These are phyloP conservation scores for Psittacula derbiana DNA, from an alignment of 2,797 vertebrate genomes.

Conservation along the genomic window DNA sequence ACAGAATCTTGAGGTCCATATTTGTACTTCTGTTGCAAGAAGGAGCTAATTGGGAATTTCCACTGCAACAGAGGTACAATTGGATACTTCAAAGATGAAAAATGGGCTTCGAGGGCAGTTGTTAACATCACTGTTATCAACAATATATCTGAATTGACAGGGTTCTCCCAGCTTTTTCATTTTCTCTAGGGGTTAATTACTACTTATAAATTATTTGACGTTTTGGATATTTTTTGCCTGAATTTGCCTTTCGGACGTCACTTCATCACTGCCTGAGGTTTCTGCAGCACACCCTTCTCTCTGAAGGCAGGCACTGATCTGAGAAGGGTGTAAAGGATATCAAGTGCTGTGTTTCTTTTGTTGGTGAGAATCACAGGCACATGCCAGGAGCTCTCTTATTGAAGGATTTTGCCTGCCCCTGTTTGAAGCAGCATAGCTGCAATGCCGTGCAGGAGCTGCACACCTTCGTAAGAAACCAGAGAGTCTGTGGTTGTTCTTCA, in stretches of 20 bases:
- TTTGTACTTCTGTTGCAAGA: background rate
- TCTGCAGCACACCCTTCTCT: background rate
- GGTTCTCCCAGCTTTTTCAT: background rate
- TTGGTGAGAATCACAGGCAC: background rate
- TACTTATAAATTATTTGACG: background rate
- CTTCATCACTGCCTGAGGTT: background rate
- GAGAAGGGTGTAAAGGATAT: background rate
- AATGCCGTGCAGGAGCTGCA: background rate
- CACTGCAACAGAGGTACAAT: background rate
- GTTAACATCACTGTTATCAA: background rate
- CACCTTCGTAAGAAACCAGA: background rate
- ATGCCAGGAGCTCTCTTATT: background rate
- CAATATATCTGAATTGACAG: background rate
- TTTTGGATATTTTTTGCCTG: background rate
- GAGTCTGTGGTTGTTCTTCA: background rate
- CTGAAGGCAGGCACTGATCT: background rate
- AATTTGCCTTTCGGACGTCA: background rate
- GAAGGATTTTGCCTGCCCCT: background rate
- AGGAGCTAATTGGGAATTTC: background rate
- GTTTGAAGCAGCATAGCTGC: rapidly evolving
- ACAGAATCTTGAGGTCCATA: background rate
- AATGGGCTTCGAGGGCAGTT: background rate
- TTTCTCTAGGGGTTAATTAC: background rate
- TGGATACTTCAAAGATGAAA: background rate
- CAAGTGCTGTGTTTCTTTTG: background rate